Evolutionary conservation across 2,113 vertebrate genomes (phyloP).

Genomic region (Numida meleagris): DNA sequence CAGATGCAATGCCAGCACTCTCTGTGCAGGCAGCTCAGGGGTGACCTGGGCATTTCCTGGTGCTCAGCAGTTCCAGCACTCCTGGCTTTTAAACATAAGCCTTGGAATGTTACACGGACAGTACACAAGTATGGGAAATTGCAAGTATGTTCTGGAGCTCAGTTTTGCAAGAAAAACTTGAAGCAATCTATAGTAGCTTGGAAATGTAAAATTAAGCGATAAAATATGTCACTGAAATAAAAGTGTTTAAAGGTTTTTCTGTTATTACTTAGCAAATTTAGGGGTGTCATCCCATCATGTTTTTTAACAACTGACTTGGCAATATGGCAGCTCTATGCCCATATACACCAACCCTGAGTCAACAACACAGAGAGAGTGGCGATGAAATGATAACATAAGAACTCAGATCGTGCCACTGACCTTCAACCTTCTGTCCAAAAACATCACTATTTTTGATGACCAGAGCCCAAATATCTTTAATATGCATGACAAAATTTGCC

Average conservation of each 20-base stretch:
- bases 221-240: neutral
- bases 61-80: neutral
- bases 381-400: neutral
- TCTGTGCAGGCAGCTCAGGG: neutral
- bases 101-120: accelerated
- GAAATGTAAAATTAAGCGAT: neutral
- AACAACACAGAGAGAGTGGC: too few relatives aligned
- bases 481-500: accelerated
- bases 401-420: accelerated
- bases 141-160: neutral
- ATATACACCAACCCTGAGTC: accelerated
- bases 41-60: neutral
- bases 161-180: neutral
- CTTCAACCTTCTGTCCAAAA: accelerated
- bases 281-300: accelerated
- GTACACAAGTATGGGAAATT: too few relatives aligned
- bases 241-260: neutral
- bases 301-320: neutral
- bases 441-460: accelerated
- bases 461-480: accelerated
- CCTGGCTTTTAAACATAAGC: accelerated
- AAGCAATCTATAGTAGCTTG: accelerated
- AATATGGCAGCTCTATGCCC: neutral
- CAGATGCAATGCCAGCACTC: neutral
- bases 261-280: neutral